These are phyloP conservation scores for Acanthacorydalis orientalis DNA, from an alignment of 2,888 invertebrate genomes.

Conservation along the genomic window DNA sequence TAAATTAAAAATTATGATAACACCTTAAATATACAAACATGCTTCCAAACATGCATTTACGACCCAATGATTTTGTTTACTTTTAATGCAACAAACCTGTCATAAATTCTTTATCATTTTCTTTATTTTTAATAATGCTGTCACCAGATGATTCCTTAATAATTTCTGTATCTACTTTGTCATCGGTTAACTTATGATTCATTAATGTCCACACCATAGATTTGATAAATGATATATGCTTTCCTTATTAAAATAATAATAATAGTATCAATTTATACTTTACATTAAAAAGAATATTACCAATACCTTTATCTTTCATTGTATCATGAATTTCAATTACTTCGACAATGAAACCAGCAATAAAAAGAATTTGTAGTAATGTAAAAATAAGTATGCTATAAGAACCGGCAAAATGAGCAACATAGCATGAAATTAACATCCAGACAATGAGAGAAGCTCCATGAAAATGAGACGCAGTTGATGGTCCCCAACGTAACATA, in stretches of 20 bases:
- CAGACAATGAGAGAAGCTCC: constrained; percentile 55
- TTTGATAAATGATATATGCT: constrained; percentile 19
- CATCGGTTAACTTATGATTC: constrained; percentile 12
- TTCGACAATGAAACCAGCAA: constrained; percentile 47
- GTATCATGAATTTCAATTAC: constrained; percentile 38
- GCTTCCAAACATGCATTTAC: too few relatives aligned
- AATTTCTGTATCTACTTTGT: background rate
- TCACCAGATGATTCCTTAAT: too few relatives aligned
- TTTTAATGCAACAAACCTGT: too few relatives aligned
- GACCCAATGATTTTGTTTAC: too few relatives aligned
- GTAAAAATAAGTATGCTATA: constrained; percentile 63
- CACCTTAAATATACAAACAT: too few relatives aligned
- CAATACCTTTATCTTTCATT: constrained; percentile 28
- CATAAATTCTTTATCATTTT: too few relatives aligned
- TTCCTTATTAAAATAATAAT: constrained; percentile 12
- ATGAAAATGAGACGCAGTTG: constrained; percentile 46
- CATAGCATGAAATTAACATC: constrained; percentile 57
- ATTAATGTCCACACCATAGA: constrained; percentile 17
- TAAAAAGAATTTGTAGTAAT: constrained; percentile 42
- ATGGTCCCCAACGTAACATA: constrained; percentile 57
- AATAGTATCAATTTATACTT: background rate
- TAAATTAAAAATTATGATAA: too few relatives aligned
- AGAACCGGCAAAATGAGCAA: constrained; percentile 57
- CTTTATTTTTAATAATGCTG: too few relatives aligned
- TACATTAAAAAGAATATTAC: background rate